Evolutionary conservation across 2,888 invertebrate species (phyloP).

Genomic region (Liopterus haemorrhoidalis): DNA sequence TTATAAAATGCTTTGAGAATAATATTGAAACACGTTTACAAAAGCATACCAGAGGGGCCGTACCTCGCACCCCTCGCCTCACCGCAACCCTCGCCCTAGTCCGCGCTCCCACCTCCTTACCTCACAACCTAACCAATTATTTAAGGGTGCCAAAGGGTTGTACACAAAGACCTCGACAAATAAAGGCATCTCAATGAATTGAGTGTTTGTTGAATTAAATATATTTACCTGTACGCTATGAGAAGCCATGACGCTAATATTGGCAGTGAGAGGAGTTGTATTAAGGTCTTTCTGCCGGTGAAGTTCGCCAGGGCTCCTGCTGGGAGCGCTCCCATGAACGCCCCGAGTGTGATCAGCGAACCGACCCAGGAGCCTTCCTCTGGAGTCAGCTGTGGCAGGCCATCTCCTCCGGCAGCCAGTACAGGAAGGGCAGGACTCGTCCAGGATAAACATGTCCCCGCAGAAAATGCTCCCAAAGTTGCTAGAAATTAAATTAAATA

Average conservation of each 20-base stretch:
- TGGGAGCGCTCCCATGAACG: conserved; percentile 52
- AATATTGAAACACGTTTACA: too few species aligned
- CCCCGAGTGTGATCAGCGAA: conserved; percentile 52
- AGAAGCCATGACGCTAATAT: conserved; percentile 53
- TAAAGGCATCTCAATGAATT: too few species aligned
- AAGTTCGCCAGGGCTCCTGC: conserved; percentile 51
- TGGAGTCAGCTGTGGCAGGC: conserved; percentile 29
- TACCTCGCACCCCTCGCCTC: too few species aligned
- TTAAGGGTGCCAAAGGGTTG: too few species aligned
- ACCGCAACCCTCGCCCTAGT: too few species aligned
- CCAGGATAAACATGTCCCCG: conserved; percentile 56
- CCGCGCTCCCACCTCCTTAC: too few species aligned
- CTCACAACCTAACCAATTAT: too few species aligned
- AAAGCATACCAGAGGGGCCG: too few species aligned
- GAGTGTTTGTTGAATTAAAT: too few species aligned
- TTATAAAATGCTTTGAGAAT: too few species aligned
- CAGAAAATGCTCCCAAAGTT: conserved; percentile 53
- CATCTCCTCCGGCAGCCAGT: conserved; percentile 36
- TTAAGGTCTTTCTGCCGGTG: conserved; percentile 52
- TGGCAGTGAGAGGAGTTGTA: conserved; percentile 51
- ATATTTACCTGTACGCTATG: conserved; percentile 52
- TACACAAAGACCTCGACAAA: too few species aligned
- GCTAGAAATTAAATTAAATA: conserved; percentile 44
- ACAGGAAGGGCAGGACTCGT: conserved; percentile 52
- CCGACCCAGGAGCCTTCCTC: conserved; percentile 53